Conservation (phyloP, 2,113 vertebrate genomes). For the Leptobrachium ailaonicum region DNA sequence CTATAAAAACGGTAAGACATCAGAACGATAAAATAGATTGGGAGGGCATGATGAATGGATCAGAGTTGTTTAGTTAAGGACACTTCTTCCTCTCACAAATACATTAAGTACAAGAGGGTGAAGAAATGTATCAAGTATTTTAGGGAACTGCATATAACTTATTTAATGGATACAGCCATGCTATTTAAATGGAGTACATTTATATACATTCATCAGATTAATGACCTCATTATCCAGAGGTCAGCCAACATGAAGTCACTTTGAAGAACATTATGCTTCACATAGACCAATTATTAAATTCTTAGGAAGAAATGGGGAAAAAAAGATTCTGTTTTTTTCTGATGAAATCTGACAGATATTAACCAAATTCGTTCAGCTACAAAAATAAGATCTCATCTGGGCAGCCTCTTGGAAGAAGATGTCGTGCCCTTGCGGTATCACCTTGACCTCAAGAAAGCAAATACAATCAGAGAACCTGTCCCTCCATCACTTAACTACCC, state of each 20-base stretch:
- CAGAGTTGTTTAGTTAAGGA: too few relatives aligned
- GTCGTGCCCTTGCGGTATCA: slow-evolving; percentile 28
- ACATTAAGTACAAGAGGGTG: too few relatives aligned
- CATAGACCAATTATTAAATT: neutral
- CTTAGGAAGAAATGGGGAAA: neutral
- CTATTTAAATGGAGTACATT: too few relatives aligned
- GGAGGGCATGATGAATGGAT: too few relatives aligned
- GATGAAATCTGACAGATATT: neutral
- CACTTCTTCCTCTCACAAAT: too few relatives aligned
- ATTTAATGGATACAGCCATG: too few relatives aligned
- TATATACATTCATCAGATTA: neutral
- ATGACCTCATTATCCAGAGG: neutral
- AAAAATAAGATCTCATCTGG: slow-evolving; percentile 4
- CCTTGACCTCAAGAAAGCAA: slow-evolving; percentile 44
- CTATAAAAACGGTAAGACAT: too few relatives aligned
- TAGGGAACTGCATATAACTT: too few relatives aligned
- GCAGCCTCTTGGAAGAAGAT: slow-evolving; percentile 17
- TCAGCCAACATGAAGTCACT: neutral
- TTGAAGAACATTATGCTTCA: neutral
- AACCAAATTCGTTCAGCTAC: neutral
- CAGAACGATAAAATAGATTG: too few relatives aligned
- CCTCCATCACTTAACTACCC: slow-evolving; percentile 21
- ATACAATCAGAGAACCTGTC: slow-evolving; percentile 37
- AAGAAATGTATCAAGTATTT: too few relatives aligned
- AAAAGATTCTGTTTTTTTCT: neutral